phyloP scores from a whole-genome alignment of 2,888 invertebrate species.

The Diaperis boleti region DNA sequence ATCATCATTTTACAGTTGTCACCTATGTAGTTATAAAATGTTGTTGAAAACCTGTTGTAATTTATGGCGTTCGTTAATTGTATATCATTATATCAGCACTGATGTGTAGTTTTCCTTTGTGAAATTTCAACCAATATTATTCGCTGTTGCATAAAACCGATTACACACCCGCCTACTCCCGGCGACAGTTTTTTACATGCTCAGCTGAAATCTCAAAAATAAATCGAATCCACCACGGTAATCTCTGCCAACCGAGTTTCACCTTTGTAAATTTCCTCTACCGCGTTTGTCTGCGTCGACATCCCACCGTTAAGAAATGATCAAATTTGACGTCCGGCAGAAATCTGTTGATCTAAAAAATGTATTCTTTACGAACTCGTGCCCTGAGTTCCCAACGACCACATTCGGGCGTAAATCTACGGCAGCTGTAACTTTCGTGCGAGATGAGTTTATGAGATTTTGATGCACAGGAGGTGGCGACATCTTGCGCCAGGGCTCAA shows the following conservation, averaged over 20 bases:
- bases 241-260: not conserved
- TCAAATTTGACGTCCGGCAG: constrained; percentile 56
- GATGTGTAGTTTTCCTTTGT: too few species aligned
- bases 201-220: not conserved
- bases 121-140: too few species aligned
- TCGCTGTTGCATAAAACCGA: too few species aligned
- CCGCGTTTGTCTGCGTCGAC: not conserved
- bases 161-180: too few species aligned
- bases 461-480: constrained; percentile 42
- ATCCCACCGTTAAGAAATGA: constrained; percentile 40
- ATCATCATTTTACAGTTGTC: too few species aligned
- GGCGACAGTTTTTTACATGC: too few species aligned
- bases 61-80: too few species aligned
- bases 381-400: constrained; percentile 49
- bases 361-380: constrained; percentile 54
- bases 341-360: constrained; percentile 59
- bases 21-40: too few species aligned
- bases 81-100: too few species aligned
- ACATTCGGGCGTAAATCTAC: constrained; percentile 42
- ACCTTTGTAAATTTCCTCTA: not conserved
- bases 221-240: not conserved
- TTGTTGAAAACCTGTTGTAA: too few species aligned
- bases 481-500: constrained; percentile 44
- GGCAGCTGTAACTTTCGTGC: constrained; percentile 41
- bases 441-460: constrained; percentile 45